Evolutionary conservation across 2,888 invertebrate genomes (phyloP).

Genomic region (Aromia moschata): DNA sequence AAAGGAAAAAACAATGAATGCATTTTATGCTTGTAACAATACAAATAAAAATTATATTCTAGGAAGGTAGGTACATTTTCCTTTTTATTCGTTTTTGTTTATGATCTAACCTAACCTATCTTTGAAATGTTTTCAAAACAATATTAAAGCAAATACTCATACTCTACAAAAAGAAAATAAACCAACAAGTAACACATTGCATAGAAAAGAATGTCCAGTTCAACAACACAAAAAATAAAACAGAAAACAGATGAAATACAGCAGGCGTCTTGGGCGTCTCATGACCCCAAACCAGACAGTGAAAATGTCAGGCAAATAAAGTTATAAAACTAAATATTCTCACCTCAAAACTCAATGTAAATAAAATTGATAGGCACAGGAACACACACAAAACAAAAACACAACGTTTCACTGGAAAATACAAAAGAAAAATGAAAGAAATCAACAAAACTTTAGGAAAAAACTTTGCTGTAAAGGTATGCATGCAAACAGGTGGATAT

Average conservation of each 20-base stretch:
- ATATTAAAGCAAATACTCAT: not conserved
- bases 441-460: conserved; percentile 43
- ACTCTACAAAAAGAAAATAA: not conserved
- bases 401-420: conserved; percentile 21
- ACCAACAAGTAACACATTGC: not conserved
- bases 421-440: conserved; percentile 35
- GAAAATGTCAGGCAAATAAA: conserved; percentile 41
- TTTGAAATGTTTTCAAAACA: not conserved
- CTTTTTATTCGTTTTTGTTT: conserved; percentile 4
- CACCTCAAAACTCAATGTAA: conserved; percentile 51
- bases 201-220: not conserved
- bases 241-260: conserved; percentile 4
- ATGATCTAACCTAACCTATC: conserved; percentile 14
- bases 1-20: too few relatives aligned
- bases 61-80: too few relatives aligned
- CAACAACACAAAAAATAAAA: not conserved
- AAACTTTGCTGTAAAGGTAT: conserved; percentile 50
- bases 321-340: conserved; percentile 47
- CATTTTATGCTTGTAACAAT: too few relatives aligned
- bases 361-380: conserved; percentile 44
- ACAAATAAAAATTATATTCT: too few relatives aligned
- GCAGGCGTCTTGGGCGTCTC: conserved; percentile 56
- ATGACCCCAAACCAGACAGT: conserved; percentile 47
- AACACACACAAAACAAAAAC: conserved; percentile 31
- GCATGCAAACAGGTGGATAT: conserved; percentile 58